These are phyloP conservation scores for Corythaixoides concolor DNA, from an alignment of 2,113 vertebrate genomes.

Conservation along the genomic window DNA sequence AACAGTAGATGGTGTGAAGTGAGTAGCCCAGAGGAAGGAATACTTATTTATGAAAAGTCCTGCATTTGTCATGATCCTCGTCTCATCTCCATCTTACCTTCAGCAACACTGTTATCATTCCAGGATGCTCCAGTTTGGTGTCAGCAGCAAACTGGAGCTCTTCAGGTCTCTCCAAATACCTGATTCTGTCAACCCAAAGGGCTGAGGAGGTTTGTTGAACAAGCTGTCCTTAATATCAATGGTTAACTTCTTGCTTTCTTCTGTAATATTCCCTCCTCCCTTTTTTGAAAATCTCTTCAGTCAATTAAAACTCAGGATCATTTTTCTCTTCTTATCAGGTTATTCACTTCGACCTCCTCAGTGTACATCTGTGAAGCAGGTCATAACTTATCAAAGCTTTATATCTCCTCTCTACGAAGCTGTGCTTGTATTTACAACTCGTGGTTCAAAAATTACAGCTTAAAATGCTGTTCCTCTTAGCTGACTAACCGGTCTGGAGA, in stretches of 20 bases:
- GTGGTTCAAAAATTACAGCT: background rate
- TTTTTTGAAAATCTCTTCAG: background rate
- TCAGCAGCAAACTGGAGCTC: background rate
- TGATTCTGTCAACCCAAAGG: background rate
- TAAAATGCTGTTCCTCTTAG: background rate
- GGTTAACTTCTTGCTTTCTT: background rate
- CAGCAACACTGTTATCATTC: background rate
- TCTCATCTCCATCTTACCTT: background rate
- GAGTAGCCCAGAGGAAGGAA: background rate
- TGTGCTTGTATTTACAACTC: background rate
- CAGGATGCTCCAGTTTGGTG: background rate
- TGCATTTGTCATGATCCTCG: background rate
- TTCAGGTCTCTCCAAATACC: background rate
- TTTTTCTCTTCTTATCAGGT: background rate
- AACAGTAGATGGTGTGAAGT: background rate
- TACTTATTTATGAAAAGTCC: background rate
- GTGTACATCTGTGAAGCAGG: background rate
- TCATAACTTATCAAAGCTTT: background rate
- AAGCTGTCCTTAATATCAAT: background rate
- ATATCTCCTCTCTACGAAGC: background rate
- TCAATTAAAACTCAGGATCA: background rate
- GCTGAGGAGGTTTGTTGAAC: background rate
- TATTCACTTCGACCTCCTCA: background rate
- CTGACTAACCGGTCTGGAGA: background rate
- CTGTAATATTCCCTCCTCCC: background rate